Percentiles rank a stretch among this genome's conserved stretches.
Evolutionary conservation across 2,888 invertebrate genomes (phyloP).

Genomic region (Aphrophora alni): DNA sequence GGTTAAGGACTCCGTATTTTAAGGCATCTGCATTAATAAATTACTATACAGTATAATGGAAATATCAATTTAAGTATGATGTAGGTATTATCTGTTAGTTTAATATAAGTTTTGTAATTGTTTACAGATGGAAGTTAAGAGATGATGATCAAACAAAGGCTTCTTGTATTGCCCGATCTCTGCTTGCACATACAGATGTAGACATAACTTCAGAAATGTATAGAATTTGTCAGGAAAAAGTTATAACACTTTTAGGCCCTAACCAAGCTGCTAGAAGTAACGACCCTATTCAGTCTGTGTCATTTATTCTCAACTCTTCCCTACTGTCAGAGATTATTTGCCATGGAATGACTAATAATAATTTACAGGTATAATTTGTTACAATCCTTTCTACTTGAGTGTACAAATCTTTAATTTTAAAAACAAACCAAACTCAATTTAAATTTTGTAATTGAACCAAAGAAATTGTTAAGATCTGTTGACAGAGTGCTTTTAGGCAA

Average conservation of each 20-base stretch:
- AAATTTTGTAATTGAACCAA: too few species aligned
- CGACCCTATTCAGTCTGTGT: constrained; percentile 48
- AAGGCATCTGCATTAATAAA: too few species aligned
- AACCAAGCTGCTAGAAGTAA: constrained; percentile 52
- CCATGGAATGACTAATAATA: constrained; percentile 64
- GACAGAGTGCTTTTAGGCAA: too few species aligned
- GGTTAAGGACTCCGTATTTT: too few species aligned
- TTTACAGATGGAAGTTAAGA: constrained; percentile 13
- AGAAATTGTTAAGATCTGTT: too few species aligned
- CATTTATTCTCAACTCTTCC: constrained; percentile 63
- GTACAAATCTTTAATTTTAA: too few species aligned
- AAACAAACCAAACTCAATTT: too few species aligned
- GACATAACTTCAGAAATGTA: constrained; percentile 61
- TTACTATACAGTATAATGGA: too few species aligned
- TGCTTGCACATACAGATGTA: constrained; percentile 65
- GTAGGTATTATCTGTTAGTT: too few species aligned
- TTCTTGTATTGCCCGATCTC: constrained; percentile 59
- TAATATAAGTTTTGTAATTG: too few species aligned
- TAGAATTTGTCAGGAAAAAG: constrained; percentile 61
- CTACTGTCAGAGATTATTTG: constrained; percentile 69
- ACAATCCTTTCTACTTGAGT: too few species aligned
- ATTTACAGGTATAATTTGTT: constrained; percentile 54
- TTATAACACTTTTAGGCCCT: constrained; percentile 64
- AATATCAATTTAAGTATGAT: too few species aligned
- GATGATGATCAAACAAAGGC: constrained; percentile 33